phyloP scores from a whole-genome alignment of 2,113 vertebrate species.

The Isurus oxyrinchus region DNA sequence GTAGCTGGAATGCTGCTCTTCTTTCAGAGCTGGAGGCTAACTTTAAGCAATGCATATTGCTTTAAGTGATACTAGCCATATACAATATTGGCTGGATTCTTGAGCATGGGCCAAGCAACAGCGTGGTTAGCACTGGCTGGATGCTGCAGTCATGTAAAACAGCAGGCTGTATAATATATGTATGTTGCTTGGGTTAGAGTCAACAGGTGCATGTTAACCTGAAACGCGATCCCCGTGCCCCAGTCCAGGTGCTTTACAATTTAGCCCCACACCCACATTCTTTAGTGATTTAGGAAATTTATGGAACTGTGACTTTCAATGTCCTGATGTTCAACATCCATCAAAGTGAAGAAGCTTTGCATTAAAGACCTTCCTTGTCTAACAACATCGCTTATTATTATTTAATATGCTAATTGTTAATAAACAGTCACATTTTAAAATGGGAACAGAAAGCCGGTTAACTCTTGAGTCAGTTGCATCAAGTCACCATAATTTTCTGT shows the following conservation, averaged over 20 bases:
- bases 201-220: not conserved
- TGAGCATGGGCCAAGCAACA: no score
- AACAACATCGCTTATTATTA: not conserved
- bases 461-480: not conserved
- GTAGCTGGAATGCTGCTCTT: no score
- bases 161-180: no score
- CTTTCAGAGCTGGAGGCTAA: no score
- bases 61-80: no score
- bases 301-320: conserved; percentile 83
- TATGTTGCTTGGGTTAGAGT: no score
- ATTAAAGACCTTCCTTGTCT: conserved; percentile 42
- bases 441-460: not conserved
- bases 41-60: no score
- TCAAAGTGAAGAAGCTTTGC: conserved; percentile 86
- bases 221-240: not conserved
- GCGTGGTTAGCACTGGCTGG: no score
- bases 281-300: conserved; percentile 99
- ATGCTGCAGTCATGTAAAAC: no score
- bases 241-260: not conserved
- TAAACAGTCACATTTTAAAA: not conserved
- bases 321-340: conserved; percentile 99
- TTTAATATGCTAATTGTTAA: not conserved
- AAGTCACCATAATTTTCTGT: conserved; percentile 1
- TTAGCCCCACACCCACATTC: conserved; percentile 79
- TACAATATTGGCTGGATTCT: no score